These are phyloP conservation scores for Eublepharis macularius DNA, from an alignment of 2,113 vertebrate genomes.

Conservation along the genomic window DNA sequence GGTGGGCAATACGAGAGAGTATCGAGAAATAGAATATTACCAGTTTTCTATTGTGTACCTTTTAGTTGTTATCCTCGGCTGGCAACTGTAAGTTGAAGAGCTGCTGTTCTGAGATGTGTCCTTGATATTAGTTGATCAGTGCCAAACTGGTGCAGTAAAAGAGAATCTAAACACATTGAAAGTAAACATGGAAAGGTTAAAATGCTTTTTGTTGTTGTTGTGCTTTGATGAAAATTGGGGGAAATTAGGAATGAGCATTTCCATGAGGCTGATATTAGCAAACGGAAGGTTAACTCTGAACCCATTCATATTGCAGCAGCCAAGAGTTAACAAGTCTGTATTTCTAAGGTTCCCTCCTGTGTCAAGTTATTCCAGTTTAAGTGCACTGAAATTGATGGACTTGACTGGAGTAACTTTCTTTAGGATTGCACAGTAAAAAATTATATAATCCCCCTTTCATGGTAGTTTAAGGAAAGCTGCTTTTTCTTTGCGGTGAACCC, in stretches of 20 bases:
- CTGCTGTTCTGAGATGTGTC: rapidly evolving
- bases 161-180: rapidly evolving
- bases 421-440: background rate
- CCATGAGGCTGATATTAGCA: background rate
- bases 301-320: background rate
- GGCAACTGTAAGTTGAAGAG: background rate
- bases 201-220: background rate
- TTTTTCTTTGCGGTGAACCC: background rate
- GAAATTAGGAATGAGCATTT: background rate
- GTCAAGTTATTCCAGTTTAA: no score
- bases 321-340: background rate
- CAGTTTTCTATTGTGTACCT: background rate
- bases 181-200: background rate
- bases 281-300: background rate
- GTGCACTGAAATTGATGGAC: no score
- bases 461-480: background rate
- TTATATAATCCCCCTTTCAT: background rate
- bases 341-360: background rate
- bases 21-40: background rate
- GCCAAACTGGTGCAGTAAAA: rapidly evolving
- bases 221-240: background rate
- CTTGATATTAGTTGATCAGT: background rate
- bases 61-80: background rate
- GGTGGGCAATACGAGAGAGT: constrained; percentile 12
- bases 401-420: no score